phyloP scores from a whole-genome alignment of 2,888 invertebrate species.

The Cryptocheilus praepositus region DNA sequence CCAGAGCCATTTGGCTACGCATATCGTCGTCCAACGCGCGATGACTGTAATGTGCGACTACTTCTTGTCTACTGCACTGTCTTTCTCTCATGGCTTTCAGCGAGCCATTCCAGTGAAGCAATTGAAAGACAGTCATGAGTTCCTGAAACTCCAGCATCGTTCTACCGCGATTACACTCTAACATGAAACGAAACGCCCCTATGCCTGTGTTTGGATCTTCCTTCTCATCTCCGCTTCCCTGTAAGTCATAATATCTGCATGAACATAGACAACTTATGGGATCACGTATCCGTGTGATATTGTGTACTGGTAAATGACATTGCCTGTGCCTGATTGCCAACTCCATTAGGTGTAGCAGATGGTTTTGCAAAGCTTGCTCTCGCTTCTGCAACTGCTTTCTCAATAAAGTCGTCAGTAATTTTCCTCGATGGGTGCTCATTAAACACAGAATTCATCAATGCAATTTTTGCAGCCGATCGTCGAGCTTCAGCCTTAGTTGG shows the following conservation, averaged over 20 bases:
- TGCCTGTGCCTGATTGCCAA: constrained; percentile 59
- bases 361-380: constrained; percentile 80
- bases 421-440: constrained; percentile 95
- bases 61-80: constrained; percentile 95
- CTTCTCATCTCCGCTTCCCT: constrained; percentile 78
- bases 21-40: constrained; percentile 95
- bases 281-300: neutral
- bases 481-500: constrained; percentile 96
- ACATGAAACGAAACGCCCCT: constrained; percentile 81
- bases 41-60: constrained; percentile 94
- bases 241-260: constrained; percentile 30
- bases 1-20: constrained; percentile 96
- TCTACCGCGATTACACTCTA: constrained; percentile 81
- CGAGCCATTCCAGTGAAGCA: constrained; percentile 98
- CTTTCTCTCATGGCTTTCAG: constrained; percentile 95
- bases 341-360: constrained; percentile 62
- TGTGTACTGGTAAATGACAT: neutral
- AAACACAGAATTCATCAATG: constrained; percentile 97
- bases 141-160: constrained; percentile 98
- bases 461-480: constrained; percentile 95
- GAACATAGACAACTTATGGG: neutral
- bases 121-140: constrained; percentile 97
- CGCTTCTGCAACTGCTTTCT: constrained; percentile 95
- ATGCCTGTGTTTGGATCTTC: constrained; percentile 85
- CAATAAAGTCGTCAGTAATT: constrained; percentile 95